phyloP scores from a whole-genome alignment of 2,797 vertebrate genomes.

The Smutsia temminckii region DNA sequence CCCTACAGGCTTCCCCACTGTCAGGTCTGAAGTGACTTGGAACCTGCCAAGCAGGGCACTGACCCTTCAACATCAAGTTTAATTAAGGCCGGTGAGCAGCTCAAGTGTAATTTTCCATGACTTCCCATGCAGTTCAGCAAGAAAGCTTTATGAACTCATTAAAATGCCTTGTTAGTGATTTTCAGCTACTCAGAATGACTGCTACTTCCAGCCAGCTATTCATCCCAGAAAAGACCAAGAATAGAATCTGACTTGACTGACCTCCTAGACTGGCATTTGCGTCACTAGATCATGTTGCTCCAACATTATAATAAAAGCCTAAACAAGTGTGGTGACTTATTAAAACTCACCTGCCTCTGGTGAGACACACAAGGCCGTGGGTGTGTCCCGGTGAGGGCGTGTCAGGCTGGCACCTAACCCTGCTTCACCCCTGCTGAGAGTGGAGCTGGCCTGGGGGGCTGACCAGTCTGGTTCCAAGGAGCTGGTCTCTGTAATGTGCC shows the following conservation, averaged over 20 bases:
- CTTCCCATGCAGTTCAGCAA: conserved; percentile 55
- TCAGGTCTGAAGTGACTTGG: background rate
- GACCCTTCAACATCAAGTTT: conserved; percentile 79
- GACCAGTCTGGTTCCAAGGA: background rate
- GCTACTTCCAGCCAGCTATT: conserved; percentile 42
- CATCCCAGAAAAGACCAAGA: conserved; percentile 41
- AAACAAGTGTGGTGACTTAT: background rate
- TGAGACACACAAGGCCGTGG: background rate
- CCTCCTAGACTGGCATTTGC: background rate
- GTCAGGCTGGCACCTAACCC: accelerated
- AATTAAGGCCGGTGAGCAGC: conserved; percentile 76
- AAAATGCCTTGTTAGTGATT: conserved; percentile 57
- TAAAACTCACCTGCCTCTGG: background rate
- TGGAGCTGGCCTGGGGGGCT: accelerated
- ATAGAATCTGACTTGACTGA: conserved; percentile 25
- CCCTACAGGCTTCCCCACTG: background rate
- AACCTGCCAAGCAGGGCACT: conserved; percentile 67
- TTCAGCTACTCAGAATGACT: conserved; percentile 50
- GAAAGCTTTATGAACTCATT: conserved; percentile 77
- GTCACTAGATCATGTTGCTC: background rate
- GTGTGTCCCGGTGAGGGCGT: accelerated
- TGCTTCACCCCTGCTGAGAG: background rate
- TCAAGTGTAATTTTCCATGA: conserved; percentile 75
- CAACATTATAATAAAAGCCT: background rate
- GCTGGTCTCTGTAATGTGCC: too few species aligned